Evolutionary conservation across 2,113 vertebrate species (phyloP), one percentile per base, ranked within the genome.

Genomic region (Shinisaurus crocodilurus): DNA sequence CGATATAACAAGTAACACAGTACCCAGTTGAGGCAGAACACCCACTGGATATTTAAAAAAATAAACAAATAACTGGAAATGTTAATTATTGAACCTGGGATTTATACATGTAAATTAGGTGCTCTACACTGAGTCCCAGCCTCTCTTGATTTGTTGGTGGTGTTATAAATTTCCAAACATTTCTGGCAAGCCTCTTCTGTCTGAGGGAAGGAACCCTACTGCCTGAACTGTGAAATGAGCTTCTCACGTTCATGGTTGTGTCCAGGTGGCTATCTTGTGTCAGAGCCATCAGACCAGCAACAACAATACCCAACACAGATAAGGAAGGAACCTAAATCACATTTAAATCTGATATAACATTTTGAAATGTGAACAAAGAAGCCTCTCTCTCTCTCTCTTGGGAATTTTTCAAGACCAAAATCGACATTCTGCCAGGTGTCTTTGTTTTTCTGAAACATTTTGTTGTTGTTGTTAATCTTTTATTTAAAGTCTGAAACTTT

Each of bases 401-500:
- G 23, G 6, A 63, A 29, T 8, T 10, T 48, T 45, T 75, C 77
- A 91, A 79, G 70, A 37, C 6, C 15, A 63, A 70, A 48, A 0
- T 1, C 54, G 81, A 65, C 0, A 13, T 69, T 82, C 67, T 91
- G 74, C 63, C 69, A 45, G 5, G 1, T 48, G 69, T 20, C 23
- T 23, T 50, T 18, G 40, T 74, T 72, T 3, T 29, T n/a, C 50
- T 20, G 37, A 57, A 87, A 50, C 32, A 70, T 16, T 70, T 70
- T 85, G 50, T 76, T 87, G 72, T 87, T 87, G 25, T 86, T 75
- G 72, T 57, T 60, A 86, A 75, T 60, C n/a, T 86, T 85, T 85
- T 72, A 50, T 85, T 86, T 86, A 75, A 75, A 75, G 48, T 75
- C 50, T 43, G 27, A 57, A 6, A 57, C 16, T 34, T 84, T 32